Evolutionary conservation across 2,888 invertebrate species (phyloP), one percentile per base, ranked within the genome.

Genomic region (Cantharis nigra): DNA sequence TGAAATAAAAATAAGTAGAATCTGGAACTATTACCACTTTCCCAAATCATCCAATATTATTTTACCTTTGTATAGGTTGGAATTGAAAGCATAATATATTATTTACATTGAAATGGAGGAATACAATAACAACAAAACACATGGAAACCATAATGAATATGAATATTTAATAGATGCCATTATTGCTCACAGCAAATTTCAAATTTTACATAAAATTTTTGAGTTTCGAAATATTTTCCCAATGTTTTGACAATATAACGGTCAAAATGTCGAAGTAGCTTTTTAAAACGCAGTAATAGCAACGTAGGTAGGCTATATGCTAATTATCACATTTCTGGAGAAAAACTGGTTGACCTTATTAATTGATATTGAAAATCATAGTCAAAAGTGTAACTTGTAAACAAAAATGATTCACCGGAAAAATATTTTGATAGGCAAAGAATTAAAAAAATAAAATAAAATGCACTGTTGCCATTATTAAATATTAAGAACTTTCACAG

Each of bases 401-500:
- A 49, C 49, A 49, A 49, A 49, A n/a, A 7, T 49, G 49, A 49
- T 49, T 7, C 49, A 49, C n/a, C n/a, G 49, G 7, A 49, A 49
- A 49, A 49, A n/a, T 7, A n/a, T 49, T 49, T 49, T 49, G 49
- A n/a, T 49, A 49, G 70, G 33, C 28, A 72, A 67, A 67, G 13
- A 67, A 71, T 72, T 79, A 80, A 75, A 16, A 16, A 16, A 16
- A 79, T 75, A 69, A 73, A 76, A 81, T 76, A 69, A 78, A 79
- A 72, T 13, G 74, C 83, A 80, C 79, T 75, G 83, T 83, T 84
- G 84, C 84, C 84, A 81, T 69, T 75, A 79, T 74, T 73, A 23
- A 63, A 79, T 77, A 75, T 75, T 77, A 79, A 70, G 72, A 76
- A 81, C 80, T 81, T 82, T 81, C 81, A 83, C 84, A 84, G 84